Base-by-base conservation (phyloP, 92 coral and sea anemone species). In the Heliopora coerulea region DNA sequence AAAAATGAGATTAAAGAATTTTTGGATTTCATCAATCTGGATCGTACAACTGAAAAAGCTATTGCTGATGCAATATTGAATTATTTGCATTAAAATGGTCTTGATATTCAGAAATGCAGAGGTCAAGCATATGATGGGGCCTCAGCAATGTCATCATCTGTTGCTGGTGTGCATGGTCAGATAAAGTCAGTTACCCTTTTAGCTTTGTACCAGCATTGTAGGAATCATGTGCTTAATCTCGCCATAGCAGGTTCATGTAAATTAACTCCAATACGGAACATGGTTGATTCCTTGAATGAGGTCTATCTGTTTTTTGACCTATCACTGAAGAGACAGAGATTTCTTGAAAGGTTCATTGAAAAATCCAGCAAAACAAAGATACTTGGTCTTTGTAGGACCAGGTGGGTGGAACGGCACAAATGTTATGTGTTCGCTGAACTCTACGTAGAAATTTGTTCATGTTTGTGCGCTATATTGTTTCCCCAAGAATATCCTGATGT, bases 81-180 rank as follows among this genome's bases (percentile, higher is more conserved):
- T n/a, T n/a, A n/a, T n/a, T 30, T 68, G 33, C 5, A 68, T 19
- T 18, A 68, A 25, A 29, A 46, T 26, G 40, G 58, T 46, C 75
- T 68, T 42, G 59, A 37, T 44, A 35, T 68, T 20, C 19, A 46
- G 29, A 68, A 68, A 25, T 23, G 27, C 48, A 33, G 75, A 19
- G 75, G 75, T 29, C 75, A 68, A 68, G 50, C 59, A 13, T 68
- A 68, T 25, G 75, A 68, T 68, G 75, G 75, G 17, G 75, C 75
- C 13, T 24, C 49, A 46, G 75, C 59, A 11, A 44, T 68, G 75
- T 21, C 59, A 44, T 46, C 59, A 46, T 7, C n/a, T 7, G 14
- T 19, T 15, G 27, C 20, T 10, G 59, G 75, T 26, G 75, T 68
- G 24, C 23, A 59, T 48, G 59, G 59, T 12, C 61, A 30, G 9